Evolutionary conservation across 2,113 vertebrate genomes (phyloP).

Genomic region (Petroica traversi): DNA sequence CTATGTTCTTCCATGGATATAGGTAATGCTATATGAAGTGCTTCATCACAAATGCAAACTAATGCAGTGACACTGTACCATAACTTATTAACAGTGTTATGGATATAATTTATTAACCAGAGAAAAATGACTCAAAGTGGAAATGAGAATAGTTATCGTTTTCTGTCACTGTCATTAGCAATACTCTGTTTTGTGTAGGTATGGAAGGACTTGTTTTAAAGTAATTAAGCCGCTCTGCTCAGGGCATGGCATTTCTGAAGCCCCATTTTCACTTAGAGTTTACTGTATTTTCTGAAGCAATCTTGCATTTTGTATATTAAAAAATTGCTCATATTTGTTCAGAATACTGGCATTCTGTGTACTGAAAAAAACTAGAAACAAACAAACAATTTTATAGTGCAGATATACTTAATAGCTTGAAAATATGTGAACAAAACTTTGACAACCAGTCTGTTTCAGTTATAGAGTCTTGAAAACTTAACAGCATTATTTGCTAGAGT

Average conservation of each 20-base stretch:
- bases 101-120: conserved; percentile 60
- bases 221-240: background rate
- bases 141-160: background rate
- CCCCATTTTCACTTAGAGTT: background rate
- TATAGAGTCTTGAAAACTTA: background rate
- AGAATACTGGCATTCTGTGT: background rate
- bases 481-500: background rate
- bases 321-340: background rate
- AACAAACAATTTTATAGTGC: background rate
- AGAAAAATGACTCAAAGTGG: conserved; percentile 47
- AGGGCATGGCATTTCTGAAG: background rate
- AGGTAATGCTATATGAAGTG: conserved; percentile 1
- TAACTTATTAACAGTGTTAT: conserved; percentile 57
- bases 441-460: background rate
- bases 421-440: background rate
- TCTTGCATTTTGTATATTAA: background rate
- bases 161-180: conserved; percentile 43
- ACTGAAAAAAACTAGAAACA: background rate
- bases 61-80: background rate
- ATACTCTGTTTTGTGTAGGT: background rate
- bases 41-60: conserved; percentile 46
- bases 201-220: background rate
- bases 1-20: background rate
- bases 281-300: background rate
- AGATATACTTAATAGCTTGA: background rate